phyloP scores from a whole-genome alignment of 2,797 vertebrate species.

The Pelochelys cantorii region DNA sequence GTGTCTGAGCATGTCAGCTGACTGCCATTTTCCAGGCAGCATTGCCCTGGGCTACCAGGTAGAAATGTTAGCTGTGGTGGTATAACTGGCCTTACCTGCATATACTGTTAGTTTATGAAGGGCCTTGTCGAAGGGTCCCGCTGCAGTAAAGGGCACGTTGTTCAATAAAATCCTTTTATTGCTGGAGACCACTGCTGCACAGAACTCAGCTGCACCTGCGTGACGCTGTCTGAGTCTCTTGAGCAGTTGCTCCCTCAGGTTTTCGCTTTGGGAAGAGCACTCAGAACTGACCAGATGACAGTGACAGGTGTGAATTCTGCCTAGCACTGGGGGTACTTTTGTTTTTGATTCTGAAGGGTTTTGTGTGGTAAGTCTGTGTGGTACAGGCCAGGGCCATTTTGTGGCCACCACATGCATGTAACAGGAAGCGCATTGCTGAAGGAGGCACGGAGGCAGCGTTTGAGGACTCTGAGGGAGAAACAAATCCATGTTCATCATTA shows the following conservation, averaged over 20 bases:
- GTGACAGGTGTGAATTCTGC: neutral
- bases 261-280: neutral
- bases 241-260: constrained; percentile 7
- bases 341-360: neutral
- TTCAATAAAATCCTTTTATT: neutral
- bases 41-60: constrained; percentile 12
- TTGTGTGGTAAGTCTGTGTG: neutral
- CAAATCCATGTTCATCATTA: neutral
- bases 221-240: fast-evolving
- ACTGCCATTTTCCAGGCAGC: constrained; percentile 35
- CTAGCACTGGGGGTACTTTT: neutral
- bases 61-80: constrained; percentile 22
- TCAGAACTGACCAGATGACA: constrained; percentile 17
- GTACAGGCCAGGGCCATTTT: neutral
- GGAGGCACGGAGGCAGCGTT: neutral
- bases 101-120: constrained; percentile 37
- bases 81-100: neutral
- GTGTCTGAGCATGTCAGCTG: constrained; percentile 23
- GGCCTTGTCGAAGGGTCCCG: constrained; percentile 6
- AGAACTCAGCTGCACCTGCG: neutral
- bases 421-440: neutral
- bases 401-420: neutral
- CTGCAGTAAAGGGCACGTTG: neutral
- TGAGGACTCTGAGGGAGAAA: neutral
- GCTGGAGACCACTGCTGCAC: neutral